Percentiles rank a stretch among this genome's conserved stretches.
Evolutionary conservation across 1,140 invertebrate species (phyloP).

Genomic region (Musca vetustissima): DNA sequence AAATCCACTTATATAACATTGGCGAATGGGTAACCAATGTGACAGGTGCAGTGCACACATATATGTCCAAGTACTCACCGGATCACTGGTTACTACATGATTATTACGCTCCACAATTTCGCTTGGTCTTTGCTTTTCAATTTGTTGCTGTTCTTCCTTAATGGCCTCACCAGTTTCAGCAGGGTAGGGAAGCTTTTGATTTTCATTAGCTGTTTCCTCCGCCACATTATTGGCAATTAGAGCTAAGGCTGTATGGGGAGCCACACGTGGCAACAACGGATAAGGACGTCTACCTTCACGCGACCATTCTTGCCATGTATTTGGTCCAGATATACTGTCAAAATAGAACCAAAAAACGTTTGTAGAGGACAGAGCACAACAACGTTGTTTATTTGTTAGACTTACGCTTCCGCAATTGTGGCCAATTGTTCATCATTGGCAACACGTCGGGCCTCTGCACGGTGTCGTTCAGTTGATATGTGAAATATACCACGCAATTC

Average conservation of each 20-base stretch:
- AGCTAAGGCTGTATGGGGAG: slow-evolving; percentile 81
- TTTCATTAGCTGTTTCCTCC: slow-evolving; percentile 57
- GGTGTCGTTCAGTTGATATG: slow-evolving; percentile 86
- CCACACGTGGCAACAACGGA: slow-evolving; percentile 77
- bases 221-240: slow-evolving; percentile 75
- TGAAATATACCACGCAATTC: slow-evolving; percentile 80
- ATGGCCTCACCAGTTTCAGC: slow-evolving; percentile 43
- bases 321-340: slow-evolving; percentile 76
- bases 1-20: slow-evolving; percentile 28
- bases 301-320: slow-evolving; percentile 80
- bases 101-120: slow-evolving; percentile 18
- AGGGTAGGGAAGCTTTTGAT: slow-evolving; percentile 55
- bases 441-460: slow-evolving; percentile 85
- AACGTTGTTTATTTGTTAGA: slow-evolving; percentile 18
- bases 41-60: neutral
- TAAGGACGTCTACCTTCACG: slow-evolving; percentile 80
- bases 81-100: slow-evolving; percentile 45
- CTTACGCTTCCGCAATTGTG: slow-evolving; percentile 84
- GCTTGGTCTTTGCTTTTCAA: slow-evolving; percentile 30
- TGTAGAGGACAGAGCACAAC: slow-evolving; percentile 30
- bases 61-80: slow-evolving; percentile 39
- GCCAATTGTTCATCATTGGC: slow-evolving; percentile 87
- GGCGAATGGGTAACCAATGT: neutral
- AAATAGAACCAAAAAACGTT: slow-evolving; percentile 34
- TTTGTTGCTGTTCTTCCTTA: slow-evolving; percentile 34